Base-by-base conservation (phyloP, 2,797 vertebrate genomes). In the Thunnus albacares region DNA sequence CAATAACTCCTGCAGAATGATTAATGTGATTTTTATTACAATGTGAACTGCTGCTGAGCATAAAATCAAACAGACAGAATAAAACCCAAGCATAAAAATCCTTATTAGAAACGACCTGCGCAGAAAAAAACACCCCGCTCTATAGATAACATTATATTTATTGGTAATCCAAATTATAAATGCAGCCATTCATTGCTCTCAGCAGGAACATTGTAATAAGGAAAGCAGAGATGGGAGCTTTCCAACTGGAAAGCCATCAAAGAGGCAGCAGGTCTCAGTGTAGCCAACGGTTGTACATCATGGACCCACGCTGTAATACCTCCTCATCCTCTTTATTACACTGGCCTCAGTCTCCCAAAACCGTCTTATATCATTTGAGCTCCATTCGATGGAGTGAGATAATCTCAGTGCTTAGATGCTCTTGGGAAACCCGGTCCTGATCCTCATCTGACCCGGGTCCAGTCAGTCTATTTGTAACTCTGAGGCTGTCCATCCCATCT, bases 241-340 rank as follows among this genome's bases (percentile, higher is more conserved):
- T 76, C 45, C 49, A 82, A 55, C 68, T 77, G 79, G 75, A 75
- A 51, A 72, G 43, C 22, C 18, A 72, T 62, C 57, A 80, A 77
- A 74, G 33, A 56, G 66, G 67, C 45, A 45, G 56, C 67, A 57
- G 65, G 83, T 80, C 76, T 79, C 20, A 65, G 43, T 14, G 65
- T 20, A 62, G 72, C 75, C 75, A 74, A 11, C 0, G 24, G 66
- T 74, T 74, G 33, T 73, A 79, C 66, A 77, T 79, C 76, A 49
- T 26, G 63, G 53, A 57, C 47, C 30, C 26, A 12, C 33, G 18
- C 64, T 59, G 10, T 88, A 86, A 86, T 78, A 69, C 71, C 58
- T 75, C 53, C 71, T 82, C 79, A 81, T 88, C 84, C 83, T 77
- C 82, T 85, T 87, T 77, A 81, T 81, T 65, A 74, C 73, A 58